phyloP scores from a whole-genome alignment of 1,140 invertebrate genomes.

The Ptiloglossa arizonensis region DNA sequence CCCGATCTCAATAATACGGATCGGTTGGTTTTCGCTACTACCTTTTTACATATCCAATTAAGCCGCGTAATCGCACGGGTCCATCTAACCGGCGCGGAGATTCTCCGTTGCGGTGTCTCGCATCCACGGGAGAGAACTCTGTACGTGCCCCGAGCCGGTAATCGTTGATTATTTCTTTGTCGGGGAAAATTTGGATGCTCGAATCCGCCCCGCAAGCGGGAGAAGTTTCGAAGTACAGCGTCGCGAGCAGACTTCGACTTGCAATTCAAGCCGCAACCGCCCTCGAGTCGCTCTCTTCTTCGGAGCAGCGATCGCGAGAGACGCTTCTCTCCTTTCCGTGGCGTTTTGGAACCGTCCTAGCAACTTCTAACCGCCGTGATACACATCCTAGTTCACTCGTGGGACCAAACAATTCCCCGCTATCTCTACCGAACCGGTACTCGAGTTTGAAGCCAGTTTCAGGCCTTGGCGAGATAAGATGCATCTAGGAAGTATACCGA shows the following conservation, averaged over 20 bases:
- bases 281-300: constrained; percentile 26
- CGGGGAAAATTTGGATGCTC: constrained; percentile 1
- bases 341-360: constrained; percentile 47
- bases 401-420: constrained; percentile 62
- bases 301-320: constrained; percentile 57
- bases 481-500: constrained; percentile 33
- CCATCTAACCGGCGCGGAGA: background rate
- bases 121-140: too few relatives aligned
- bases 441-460: constrained; percentile 57
- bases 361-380: constrained; percentile 59
- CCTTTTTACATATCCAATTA: background rate
- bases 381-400: constrained; percentile 54
- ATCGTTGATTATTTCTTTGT: constrained; percentile 45
- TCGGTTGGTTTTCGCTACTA: too few relatives aligned
- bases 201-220: background rate
- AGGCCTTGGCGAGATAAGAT: constrained; percentile 57
- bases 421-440: constrained; percentile 56
- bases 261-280: constrained; percentile 47
- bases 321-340: constrained; percentile 18
- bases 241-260: constrained; percentile 52
- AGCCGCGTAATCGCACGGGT: background rate
- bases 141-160: constrained; percentile 16
- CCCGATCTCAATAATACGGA: too few relatives aligned
- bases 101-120: too few relatives aligned
- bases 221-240: constrained; percentile 30